phyloP scores from a whole-genome alignment of 2,113 vertebrate genomes.

The Poeciliopsis retropinna region DNA sequence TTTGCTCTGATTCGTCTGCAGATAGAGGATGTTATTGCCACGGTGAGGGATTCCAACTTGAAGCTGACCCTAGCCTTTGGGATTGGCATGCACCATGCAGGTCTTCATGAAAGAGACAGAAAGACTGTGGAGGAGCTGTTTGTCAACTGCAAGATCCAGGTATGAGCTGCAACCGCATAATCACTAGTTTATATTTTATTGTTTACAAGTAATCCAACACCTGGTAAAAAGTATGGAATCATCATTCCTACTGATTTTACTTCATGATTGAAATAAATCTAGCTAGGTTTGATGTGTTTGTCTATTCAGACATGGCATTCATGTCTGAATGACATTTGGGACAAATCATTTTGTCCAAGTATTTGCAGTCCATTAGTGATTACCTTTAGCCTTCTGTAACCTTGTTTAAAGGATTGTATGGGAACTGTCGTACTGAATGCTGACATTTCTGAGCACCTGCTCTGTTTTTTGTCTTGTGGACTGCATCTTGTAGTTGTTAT shows the following conservation, averaged over 20 bases:
- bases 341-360: neutral
- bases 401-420: neutral
- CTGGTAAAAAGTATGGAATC: neutral
- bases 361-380: neutral
- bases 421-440: neutral
- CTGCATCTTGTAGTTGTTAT: neutral
- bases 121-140: constrained; percentile 97
- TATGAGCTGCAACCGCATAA: constrained; percentile 36
- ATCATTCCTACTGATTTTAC: neutral
- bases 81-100: constrained; percentile 97
- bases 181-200: neutral
- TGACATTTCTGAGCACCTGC: neutral
- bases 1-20: constrained; percentile 57
- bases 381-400: neutral
- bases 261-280: neutral
- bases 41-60: constrained; percentile 92
- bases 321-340: neutral
- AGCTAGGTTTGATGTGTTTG: no score
- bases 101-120: constrained; percentile 94
- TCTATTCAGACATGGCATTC: no score
- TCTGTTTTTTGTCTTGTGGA: no score
- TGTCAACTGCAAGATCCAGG: constrained; percentile 98
- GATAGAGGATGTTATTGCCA: constrained; percentile 93
- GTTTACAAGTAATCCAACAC: neutral
- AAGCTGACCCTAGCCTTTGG: constrained; percentile 97